phyloP scores from a whole-genome alignment of 2,113 vertebrate species.

The Bos javanicus region DNA sequence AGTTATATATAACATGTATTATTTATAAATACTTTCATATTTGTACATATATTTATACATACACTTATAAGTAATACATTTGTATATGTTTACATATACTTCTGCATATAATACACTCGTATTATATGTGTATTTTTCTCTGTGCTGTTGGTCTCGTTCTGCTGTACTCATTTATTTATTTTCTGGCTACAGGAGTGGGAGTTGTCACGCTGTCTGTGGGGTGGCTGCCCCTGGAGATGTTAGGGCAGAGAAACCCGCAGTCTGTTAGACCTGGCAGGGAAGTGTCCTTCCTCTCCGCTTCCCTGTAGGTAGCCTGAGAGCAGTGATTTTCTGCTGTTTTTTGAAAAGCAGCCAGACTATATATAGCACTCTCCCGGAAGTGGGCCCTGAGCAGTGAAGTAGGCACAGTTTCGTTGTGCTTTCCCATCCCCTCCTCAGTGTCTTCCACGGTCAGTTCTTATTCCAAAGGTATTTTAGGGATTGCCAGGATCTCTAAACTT shows the following conservation, averaged over 20 bases:
- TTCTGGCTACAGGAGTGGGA: background rate
- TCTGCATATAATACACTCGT: background rate
- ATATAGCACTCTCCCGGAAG: background rate
- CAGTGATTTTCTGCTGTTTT: background rate
- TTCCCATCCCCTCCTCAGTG: background rate
- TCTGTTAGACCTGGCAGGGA: background rate
- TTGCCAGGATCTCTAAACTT: background rate
- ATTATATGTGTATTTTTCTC: background rate
- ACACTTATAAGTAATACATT: background rate
- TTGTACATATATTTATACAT: background rate
- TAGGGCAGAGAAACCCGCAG: background rate
- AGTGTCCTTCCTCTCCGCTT: background rate
- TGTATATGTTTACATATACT: background rate
- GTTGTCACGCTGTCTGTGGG: background rate
- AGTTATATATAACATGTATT: background rate
- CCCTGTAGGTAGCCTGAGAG: background rate
- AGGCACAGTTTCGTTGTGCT: background rate
- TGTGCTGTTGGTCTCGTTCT: background rate
- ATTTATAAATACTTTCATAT: background rate
- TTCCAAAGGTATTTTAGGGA: background rate
- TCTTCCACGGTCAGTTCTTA: background rate
- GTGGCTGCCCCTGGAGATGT: background rate
- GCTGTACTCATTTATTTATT: background rate
- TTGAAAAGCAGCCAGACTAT: constrained; percentile 9
- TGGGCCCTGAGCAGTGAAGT: background rate